Percentiles rank a stretch among this genome's conserved stretches.
Conservation (phyloP, 2,113 vertebrate species). For the Circaetus gallicus region DNA sequence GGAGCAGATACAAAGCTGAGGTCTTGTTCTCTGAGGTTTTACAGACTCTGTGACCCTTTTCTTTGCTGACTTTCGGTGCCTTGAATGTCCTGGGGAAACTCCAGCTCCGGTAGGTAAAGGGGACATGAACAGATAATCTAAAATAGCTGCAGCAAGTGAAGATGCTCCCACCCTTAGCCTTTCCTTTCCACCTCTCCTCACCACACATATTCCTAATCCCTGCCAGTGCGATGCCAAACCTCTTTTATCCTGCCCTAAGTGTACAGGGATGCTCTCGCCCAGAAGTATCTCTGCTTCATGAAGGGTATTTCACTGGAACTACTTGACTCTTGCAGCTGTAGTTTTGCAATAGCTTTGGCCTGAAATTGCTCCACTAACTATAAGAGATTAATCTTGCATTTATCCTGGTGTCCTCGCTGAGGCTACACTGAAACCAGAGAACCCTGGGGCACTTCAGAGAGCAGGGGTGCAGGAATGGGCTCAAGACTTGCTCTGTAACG, state of each 20-base stretch:
- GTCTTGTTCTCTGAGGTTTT: background rate
- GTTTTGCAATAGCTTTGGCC: background rate
- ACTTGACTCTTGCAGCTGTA: background rate
- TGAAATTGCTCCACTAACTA: background rate
- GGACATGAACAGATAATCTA: background rate
- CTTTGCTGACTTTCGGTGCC: background rate
- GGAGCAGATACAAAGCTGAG: background rate
- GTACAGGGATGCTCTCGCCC: background rate
- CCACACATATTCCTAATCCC: rapidly evolving
- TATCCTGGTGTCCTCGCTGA: background rate
- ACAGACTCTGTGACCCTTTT: background rate
- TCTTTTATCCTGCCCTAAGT: background rate
- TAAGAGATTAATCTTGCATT: background rate
- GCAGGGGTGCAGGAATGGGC: background rate
- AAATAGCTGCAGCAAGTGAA: background rate
- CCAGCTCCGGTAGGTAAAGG: background rate
- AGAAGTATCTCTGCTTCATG: background rate
- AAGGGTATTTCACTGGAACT: background rate
- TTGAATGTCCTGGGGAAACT: background rate
- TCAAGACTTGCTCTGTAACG: background rate
- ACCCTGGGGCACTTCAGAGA: background rate
- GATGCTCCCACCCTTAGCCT: background rate
- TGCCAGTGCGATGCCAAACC: background rate
- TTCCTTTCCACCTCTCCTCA: background rate
- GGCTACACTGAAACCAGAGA: background rate